Percentiles rank a stretch among this genome's conserved stretches.
Conservation (phyloP, 2,797 vertebrate species). For the Phoebastria nigripes region DNA sequence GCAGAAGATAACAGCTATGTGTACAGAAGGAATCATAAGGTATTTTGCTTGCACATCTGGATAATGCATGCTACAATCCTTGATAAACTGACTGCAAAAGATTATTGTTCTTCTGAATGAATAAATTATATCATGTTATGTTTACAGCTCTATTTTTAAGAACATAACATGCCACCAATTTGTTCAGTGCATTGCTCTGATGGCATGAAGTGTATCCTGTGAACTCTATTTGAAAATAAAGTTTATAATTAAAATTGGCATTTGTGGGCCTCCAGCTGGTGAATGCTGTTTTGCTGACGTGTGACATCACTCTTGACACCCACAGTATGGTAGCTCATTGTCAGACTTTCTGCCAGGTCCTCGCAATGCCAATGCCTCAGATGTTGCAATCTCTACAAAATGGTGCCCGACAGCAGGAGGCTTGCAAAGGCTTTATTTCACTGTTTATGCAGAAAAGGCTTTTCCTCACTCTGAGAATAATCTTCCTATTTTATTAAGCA, state of each 20-base stretch:
- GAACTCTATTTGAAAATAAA: slow-evolving; percentile 53
- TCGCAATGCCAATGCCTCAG: background rate
- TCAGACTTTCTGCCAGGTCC: slow-evolving; percentile 25
- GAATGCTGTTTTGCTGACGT: slow-evolving; percentile 36
- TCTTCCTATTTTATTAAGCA: background rate
- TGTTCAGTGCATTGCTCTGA: background rate
- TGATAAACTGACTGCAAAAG: background rate
- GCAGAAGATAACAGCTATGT: background rate
- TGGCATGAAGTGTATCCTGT: background rate
- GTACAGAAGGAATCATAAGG: background rate
- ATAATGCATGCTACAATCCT: background rate
- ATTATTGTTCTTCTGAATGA: background rate
- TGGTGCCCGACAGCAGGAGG: background rate
- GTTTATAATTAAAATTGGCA: slow-evolving; percentile 58
- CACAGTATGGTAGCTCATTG: slow-evolving; percentile 38
- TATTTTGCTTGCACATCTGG: background rate
- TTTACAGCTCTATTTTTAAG: background rate
- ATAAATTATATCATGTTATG: background rate
- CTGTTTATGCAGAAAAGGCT: background rate
- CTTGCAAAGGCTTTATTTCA: background rate
- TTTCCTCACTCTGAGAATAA: background rate
- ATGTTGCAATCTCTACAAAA: background rate
- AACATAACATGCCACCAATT: background rate
- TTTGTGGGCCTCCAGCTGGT: slow-evolving; percentile 60
- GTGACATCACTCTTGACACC: slow-evolving; percentile 49